phyloP scores from a whole-genome alignment of 2,113 vertebrate species.

The Panthera tigris region DNA sequence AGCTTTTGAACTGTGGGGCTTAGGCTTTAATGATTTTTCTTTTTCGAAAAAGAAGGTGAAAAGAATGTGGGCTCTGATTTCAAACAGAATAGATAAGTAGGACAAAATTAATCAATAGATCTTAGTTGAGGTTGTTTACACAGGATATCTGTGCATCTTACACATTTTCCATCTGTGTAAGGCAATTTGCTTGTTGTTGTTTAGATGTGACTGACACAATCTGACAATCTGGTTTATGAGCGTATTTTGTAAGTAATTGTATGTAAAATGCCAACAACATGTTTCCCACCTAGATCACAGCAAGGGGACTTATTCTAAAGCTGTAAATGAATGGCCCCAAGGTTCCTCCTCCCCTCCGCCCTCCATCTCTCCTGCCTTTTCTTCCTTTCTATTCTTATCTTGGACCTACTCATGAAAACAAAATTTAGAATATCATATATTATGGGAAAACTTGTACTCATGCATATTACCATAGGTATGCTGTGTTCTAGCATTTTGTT shows the following conservation, averaged over 20 bases:
- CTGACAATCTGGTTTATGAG: conserved; percentile 77
- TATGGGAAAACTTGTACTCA: neutral
- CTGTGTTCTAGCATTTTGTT: neutral
- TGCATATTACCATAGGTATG: neutral
- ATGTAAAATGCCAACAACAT: conserved; percentile 64
- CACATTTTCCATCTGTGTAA: conserved; percentile 63
- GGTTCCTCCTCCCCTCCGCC: neutral
- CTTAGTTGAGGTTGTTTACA: neutral
- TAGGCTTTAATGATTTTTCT: conserved; percentile 24
- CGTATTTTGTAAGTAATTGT: conserved; percentile 65
- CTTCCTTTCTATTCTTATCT: neutral
- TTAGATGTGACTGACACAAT: conserved; percentile 76
- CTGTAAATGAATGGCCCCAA: conserved; percentile 61
- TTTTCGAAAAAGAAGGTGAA: neutral
- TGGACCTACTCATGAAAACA: conserved; percentile 8
- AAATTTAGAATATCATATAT: neutral
- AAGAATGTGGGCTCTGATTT: neutral
- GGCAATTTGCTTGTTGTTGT: conserved; percentile 74
- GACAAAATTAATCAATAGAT: conserved; percentile 50
- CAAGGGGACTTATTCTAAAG: conserved; percentile 66
- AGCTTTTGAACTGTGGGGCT: conserved; percentile 2
- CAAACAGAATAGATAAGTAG: conserved; percentile 41
- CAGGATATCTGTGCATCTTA: conserved; percentile 41
- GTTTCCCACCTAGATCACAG: conserved; percentile 70
- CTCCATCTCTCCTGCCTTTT: neutral